Evolutionary conservation across 2,888 invertebrate species (phyloP).

Genomic region (Chrysotoxum bicinctum): DNA sequence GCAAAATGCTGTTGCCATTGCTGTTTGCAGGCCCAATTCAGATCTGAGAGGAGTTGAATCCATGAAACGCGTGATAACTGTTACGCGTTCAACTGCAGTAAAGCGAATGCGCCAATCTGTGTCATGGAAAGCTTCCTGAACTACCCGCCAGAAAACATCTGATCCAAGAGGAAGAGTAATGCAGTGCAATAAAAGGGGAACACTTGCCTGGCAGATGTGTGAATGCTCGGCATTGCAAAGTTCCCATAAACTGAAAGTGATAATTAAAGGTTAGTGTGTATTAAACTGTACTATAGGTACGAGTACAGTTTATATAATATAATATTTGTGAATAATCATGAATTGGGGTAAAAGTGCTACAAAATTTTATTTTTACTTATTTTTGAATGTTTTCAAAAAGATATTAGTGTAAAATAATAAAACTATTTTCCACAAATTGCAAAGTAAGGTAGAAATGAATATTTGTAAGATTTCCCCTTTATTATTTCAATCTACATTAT

Average conservation of each 20-base stretch:
- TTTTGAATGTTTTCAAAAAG: too few species aligned
- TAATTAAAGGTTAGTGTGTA: not conserved
- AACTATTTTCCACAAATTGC: too few species aligned
- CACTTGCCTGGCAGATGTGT: slow-evolving; percentile 95
- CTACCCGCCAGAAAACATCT: slow-evolving; percentile 97
- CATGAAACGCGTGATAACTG: slow-evolving; percentile 95
- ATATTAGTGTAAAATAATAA: too few species aligned
- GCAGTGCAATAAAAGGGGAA: slow-evolving; percentile 96
- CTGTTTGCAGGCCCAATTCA: slow-evolving; percentile 93
- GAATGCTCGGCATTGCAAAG: slow-evolving; percentile 95
- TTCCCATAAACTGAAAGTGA: slow-evolving; percentile 91
- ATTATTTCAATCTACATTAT: too few species aligned
- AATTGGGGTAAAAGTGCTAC: too few species aligned
- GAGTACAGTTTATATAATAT: too few species aligned
- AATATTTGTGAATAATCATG: too few species aligned
- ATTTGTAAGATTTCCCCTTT: too few species aligned
- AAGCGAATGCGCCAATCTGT: slow-evolving; percentile 94
- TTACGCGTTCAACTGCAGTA: slow-evolving; percentile 96
- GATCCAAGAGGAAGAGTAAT: slow-evolving; percentile 96
- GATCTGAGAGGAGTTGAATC: slow-evolving; percentile 93
- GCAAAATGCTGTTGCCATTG: slow-evolving; percentile 97
- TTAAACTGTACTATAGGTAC: too few species aligned
- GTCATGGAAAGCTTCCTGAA: slow-evolving; percentile 96
- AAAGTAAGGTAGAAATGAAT: too few species aligned
- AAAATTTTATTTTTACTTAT: too few species aligned